Base-by-base conservation (phyloP, 2,888 invertebrate genomes). In the Melinaea marsaeus region DNA sequence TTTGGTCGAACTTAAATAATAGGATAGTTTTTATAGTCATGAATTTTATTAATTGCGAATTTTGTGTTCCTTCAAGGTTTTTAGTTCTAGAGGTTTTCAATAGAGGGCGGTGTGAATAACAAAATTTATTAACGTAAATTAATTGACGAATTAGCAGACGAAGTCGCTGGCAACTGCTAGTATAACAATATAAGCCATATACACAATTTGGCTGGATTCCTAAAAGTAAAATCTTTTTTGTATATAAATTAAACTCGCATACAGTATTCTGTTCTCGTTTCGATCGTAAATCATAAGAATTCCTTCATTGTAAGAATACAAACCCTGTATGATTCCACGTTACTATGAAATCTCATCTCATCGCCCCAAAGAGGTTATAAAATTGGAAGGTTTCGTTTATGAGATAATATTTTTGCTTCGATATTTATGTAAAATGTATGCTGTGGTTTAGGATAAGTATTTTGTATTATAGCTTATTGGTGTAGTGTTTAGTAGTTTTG, bases 221-320 rank as follows among this genome's bases (percentile, higher is more conserved):
- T 51, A 51, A 22, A 51, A 42, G 42, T 42, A 42, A 42, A 42
- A 42, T 9, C 42, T 51, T 32, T 32, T 51, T 32, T 32, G 51
- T 32, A 51, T 22, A 60, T 57, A 64, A 68, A 63, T 63, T 58
- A 62, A 58, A 51, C 58, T 60, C 58, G 22, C 35, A 64, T 65
- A 62, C 64, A 60, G 62, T 66, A 70, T 70, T 70, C 70, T 65
- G 60, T 56, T 63, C 66, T 63, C 69, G 70, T 67, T 65, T 63
- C 63, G 48, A 54, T 13, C 62, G 63, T 66, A 59, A 68, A 61
- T 66, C 55, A 62, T 63, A 67, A 54, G 60, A 69, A 66, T 60
- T 61, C 46, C 55, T 60, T 58, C 32, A 58, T 47, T 32, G 55
- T 54, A 55, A 47, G 62, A 61, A 61, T 67, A 64, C 51, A 64